Percentiles rank a stretch among this genome's conserved stretches.
These are phyloP conservation scores for Acronicta leporina DNA, from an alignment of 2,888 invertebrate genomes.

Conservation along the genomic window DNA sequence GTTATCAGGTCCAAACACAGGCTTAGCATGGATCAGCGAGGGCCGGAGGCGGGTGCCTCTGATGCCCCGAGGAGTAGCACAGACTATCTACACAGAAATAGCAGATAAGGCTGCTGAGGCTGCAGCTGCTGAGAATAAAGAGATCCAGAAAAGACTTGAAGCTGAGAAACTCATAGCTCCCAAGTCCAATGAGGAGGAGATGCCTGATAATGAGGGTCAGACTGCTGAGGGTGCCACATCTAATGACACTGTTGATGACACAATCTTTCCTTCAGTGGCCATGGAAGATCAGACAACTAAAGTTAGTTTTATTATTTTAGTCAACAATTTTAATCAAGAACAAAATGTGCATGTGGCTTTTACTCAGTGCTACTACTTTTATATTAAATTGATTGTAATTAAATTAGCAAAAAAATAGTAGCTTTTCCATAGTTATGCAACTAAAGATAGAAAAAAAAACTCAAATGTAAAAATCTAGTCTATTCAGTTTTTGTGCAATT, in stretches of 20 bases:
- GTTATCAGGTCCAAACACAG: slow-evolving; percentile 91
- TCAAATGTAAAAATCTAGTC: too few species aligned
- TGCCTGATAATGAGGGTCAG: slow-evolving; percentile 71
- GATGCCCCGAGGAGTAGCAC: slow-evolving; percentile 94
- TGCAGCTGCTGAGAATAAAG: slow-evolving; percentile 78
- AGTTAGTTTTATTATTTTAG: slow-evolving; percentile 60
- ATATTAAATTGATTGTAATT: background rate
- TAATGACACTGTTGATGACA: slow-evolving; percentile 74
- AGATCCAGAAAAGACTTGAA: slow-evolving; percentile 77
- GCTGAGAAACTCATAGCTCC: slow-evolving; percentile 77
- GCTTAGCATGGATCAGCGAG: slow-evolving; percentile 95
- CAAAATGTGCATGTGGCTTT: background rate
- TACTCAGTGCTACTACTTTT: background rate
- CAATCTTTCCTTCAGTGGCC: slow-evolving; percentile 77
- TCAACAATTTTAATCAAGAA: background rate
- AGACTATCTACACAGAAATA: slow-evolving; percentile 94
- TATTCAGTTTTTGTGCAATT: background rate
- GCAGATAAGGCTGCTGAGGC: slow-evolving; percentile 93
- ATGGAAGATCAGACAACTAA: slow-evolving; percentile 83
- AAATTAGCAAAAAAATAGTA: background rate
- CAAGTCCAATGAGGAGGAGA: slow-evolving; percentile 75
- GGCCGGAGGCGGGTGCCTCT: slow-evolving; percentile 95
- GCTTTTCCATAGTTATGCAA: too few species aligned
- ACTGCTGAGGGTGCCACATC: slow-evolving; percentile 71
- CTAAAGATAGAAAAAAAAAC: too few species aligned